Conservation (phyloP, 2,888 invertebrate species). For the Monoplex corrugatus region DNA sequence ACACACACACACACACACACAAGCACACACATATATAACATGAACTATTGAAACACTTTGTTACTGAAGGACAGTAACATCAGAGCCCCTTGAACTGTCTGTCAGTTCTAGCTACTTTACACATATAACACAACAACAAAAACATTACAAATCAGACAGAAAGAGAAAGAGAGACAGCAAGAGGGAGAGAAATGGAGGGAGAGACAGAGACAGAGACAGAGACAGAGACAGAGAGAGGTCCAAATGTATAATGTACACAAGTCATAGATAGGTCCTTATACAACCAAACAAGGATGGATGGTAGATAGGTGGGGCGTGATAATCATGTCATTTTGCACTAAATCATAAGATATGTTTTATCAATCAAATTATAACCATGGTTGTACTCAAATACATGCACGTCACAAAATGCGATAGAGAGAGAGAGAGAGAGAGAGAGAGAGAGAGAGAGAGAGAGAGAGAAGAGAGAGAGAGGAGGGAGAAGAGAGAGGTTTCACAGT, state of each 20-base stretch:
- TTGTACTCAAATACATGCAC: background rate
- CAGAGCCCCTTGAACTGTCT: no score
- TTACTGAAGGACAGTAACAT: no score
- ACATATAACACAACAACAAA: no score
- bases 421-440: constrained; percentile 1
- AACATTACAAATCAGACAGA: background rate
- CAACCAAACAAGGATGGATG: no score
- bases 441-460: background rate
- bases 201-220: background rate
- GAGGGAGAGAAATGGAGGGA: background rate
- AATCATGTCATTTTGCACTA: background rate
- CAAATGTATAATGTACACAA: no score
- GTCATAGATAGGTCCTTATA: no score
- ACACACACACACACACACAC: no score
- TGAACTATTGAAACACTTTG: no score
- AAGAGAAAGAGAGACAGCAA: background rate
- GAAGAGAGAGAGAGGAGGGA: background rate
- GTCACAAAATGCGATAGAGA: background rate
- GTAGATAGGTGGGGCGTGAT: no score
- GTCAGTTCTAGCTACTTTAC: background rate
- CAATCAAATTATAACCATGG: no score
- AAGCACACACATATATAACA: no score
- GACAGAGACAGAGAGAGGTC: background rate
- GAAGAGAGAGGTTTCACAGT: constrained; percentile 11
- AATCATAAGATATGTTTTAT: background rate